These are phyloP conservation scores for Circaetus gallicus DNA, from an alignment of 2,113 vertebrate genomes.

Conservation along the genomic window DNA sequence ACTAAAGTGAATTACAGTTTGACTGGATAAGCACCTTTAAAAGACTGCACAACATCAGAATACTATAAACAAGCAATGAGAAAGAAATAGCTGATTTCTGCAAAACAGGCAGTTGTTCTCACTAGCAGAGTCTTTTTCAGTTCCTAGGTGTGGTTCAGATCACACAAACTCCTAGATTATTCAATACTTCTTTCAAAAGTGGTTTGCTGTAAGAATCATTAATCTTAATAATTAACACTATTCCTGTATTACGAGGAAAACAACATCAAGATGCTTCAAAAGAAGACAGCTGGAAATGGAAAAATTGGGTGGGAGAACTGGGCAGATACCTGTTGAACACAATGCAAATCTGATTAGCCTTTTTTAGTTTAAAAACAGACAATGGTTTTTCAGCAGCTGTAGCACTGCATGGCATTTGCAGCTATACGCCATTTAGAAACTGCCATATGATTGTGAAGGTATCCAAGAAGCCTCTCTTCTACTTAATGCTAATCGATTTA, in stretches of 20 bases:
- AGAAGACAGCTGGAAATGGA: not conserved
- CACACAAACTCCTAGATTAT: not conserved
- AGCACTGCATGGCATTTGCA: not conserved
- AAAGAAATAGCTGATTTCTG: not conserved
- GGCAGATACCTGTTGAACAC: not conserved
- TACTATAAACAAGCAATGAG: not conserved
- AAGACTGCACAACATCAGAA: not conserved
- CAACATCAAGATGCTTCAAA: not conserved
- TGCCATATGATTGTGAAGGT: rapidly evolving
- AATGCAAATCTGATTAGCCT: not conserved
- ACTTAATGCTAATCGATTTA: not conserved
- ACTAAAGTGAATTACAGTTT: not conserved
- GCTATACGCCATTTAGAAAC: not conserved
- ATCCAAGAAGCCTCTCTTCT: not conserved
- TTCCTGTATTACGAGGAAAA: not conserved
- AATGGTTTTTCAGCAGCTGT: not conserved
- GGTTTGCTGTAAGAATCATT: not conserved
- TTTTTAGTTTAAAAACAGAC: not conserved
- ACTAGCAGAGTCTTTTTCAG: not conserved
- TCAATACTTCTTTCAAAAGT: not conserved
- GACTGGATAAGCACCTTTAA: not conserved
- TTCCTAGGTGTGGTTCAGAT: not conserved
- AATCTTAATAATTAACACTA: not conserved
- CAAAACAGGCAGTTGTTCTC: not conserved
- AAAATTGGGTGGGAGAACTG: not conserved